Base-by-base conservation (phyloP, 2,113 vertebrate species). In the Nyctereutes procyonoides region DNA sequence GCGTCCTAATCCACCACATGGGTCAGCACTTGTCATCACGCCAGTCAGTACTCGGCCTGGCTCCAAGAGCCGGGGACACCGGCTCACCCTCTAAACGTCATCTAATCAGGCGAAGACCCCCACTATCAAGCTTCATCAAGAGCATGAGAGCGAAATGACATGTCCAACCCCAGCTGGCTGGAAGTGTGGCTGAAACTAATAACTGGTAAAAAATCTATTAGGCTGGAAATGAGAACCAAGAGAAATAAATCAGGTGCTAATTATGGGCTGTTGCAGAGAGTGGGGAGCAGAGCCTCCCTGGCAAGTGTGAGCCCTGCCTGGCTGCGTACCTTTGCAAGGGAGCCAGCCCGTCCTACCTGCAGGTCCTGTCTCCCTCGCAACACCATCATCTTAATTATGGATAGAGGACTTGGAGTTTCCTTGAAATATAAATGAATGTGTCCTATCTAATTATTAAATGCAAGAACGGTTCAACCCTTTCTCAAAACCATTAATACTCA, bases 161-260 rank as follows among this genome's bases (percentile, higher is more conserved):
- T 0, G 0, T 35, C 77, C 71, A 28, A 7, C 73, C 84, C 67
- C 79, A 58, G 76, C 51, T 35, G 60, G 73, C 58, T 48, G 92
- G 85, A 30, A 32, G 22, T 15, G 67, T 10, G 63, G 82, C 74
- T n/a, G n/a, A 14, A 55, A 43, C 56, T 73, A 90, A 82, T 53
- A 73, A 53, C 90, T 14, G 5, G 90, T 14, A 28, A 92, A 28
- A 92, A 62, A 82, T 96, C 97, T 98, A 95, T 98, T 95, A 96
- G 97, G 93, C 97, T 98, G 88, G 97, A 98, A 97, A 90, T 30
- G 89, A 98, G 98, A 96, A 94, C 38, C 65, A 19, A 93, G 90
- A 87, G 96, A 97, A 94, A 98, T 98, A 98, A 98, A 98, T 98
- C 98, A 97, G 83, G 82, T 0, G 94, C 97, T 98, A 92, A 98